Conservation (phyloP, 2,113 vertebrate species). For the Aptenodytes patagonicus region DNA sequence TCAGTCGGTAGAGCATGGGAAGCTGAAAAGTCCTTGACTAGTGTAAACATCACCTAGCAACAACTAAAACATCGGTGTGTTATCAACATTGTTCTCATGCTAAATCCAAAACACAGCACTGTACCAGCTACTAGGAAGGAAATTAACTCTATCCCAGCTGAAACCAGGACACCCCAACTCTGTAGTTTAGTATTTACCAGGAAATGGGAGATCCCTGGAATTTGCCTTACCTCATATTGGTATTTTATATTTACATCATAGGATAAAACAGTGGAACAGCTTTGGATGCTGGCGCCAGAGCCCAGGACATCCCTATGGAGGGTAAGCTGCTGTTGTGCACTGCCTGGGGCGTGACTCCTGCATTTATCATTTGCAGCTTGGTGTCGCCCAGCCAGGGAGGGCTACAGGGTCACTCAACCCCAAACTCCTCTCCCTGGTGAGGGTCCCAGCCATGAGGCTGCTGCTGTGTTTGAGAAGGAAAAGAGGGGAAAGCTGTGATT, state of each 20-base stretch:
- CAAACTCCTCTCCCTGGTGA: neutral
- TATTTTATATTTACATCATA: neutral
- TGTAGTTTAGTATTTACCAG: neutral
- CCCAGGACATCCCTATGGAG: neutral
- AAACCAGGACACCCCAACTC: neutral
- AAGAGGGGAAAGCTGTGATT: neutral
- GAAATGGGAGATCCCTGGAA: neutral
- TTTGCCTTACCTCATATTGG: neutral
- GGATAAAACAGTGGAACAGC: neutral
- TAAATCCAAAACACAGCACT: too few species aligned
- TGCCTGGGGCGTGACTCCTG: neutral
- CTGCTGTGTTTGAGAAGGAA: neutral
- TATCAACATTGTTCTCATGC: too few species aligned
- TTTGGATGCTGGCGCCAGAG: neutral
- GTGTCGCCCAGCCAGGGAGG: neutral
- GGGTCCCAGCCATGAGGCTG: neutral
- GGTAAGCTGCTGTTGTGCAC: neutral
- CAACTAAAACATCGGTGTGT: too few species aligned
- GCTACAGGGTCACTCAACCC: neutral
- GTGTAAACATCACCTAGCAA: too few species aligned
- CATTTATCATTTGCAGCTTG: neutral
- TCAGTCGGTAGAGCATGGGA: too few species aligned
- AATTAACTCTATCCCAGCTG: too few species aligned
- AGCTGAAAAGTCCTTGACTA: too few species aligned
- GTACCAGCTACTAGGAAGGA: too few species aligned